Evolutionary conservation across 2,113 vertebrate genomes (phyloP), one percentile per base, ranked within the genome.

Genomic region (Deroptyus accipitrinus): DNA sequence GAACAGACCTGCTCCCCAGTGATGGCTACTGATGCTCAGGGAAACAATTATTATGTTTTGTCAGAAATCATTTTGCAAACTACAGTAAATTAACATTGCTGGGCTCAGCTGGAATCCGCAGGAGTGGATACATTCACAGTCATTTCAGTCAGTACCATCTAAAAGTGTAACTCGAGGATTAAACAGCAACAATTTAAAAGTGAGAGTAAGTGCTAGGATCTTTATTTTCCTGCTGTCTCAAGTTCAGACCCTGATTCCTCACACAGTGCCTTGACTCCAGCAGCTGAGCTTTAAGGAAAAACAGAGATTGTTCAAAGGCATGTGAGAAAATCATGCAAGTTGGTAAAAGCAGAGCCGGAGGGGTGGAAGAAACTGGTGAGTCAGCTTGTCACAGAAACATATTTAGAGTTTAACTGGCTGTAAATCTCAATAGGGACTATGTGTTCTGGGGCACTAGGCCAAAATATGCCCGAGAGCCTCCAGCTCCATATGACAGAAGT

Each of bases 331-430:
- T 59, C 81, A 59, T 39, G 57, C 28, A 5, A 83, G 77, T 46
- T 86, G 77, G 83, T 77, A 83, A 84, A 76, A 77, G 69, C 6
- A 62, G 92, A 94, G 87, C 87, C 39, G 1, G 84, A 91, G 78
- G 77, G 61, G 28, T 89, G 69, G 84, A 87, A 92, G 77, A 63
- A 87, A 63, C 66, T 72, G 74, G 90, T 89, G 94, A 95, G 87
- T 91, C 93, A 92, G 69, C 77, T 89, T 17, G 17, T 94, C 90
- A 89, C 46, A 89, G 69, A 87, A 92, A 89, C 61, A 74, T 70
- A 88, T 78, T 88, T 67, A 46, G 91, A 88, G 79, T 82, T 90
- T 87, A 94, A 85, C 82, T 88, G 93, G 86, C 83, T 96, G 94
- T 87, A 84, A 94, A 81, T 81, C 81, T 67, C 93, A 75, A 75